Evolutionary conservation across 2,888 invertebrate species (phyloP).

Genomic region (Orthosia gothica): DNA sequence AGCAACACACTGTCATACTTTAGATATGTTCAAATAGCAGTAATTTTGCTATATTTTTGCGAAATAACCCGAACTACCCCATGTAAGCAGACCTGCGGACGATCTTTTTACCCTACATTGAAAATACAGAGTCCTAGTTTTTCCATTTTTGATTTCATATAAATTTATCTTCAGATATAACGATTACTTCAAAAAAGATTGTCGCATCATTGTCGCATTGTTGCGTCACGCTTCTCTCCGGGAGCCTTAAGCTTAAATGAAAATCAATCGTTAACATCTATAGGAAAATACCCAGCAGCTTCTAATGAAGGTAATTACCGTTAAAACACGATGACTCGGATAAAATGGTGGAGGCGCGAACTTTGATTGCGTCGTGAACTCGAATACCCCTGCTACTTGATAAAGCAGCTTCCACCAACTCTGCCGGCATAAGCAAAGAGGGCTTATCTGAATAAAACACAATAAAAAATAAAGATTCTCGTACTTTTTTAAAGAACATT

Average conservation of each 20-base stretch:
- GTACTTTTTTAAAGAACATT: too few relatives aligned
- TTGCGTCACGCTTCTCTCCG: not conserved
- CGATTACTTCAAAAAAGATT: too few relatives aligned
- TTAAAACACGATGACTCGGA: slow-evolving; percentile 21
- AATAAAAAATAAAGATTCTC: too few relatives aligned
- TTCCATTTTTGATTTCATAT: not conserved
- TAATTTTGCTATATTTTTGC: not conserved
- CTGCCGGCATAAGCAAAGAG: not conserved
- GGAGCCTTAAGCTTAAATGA: not conserved
- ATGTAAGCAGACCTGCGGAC: not conserved
- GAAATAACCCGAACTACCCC: not conserved
- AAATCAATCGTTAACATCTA: not conserved
- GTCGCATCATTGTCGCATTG: not conserved
- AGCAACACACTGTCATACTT: not conserved
- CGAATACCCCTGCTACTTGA: not conserved
- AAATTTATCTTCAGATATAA: too few relatives aligned
- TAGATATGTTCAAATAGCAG: not conserved
- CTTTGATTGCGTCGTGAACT: slow-evolving; percentile 33
- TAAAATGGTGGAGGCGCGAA: slow-evolving; percentile 25
- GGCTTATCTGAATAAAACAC: not conserved
- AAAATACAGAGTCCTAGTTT: not conserved
- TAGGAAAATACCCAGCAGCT: slow-evolving; percentile 1
- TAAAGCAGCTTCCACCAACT: slow-evolving; percentile 25
- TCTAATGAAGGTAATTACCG: slow-evolving; percentile 25
- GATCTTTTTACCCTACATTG: not conserved